Conservation (phyloP, 2,888 invertebrate species). For the Drosophila koepferae region DNA sequence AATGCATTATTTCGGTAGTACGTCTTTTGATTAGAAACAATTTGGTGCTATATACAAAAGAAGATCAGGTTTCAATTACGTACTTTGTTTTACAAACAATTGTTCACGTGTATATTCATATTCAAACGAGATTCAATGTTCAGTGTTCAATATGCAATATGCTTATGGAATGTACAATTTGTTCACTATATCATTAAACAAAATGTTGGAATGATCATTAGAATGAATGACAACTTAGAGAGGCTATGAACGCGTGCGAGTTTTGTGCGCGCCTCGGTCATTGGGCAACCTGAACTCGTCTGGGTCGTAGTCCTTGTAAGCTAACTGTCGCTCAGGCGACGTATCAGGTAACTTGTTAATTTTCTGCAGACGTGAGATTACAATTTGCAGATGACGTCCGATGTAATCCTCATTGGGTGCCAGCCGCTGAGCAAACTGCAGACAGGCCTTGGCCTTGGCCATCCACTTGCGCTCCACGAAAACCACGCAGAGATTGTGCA, state of each 20-base stretch:
- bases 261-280: conserved; percentile 41
- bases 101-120: conserved; percentile 6
- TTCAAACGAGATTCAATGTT: conserved; percentile 13
- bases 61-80: conserved; percentile 51
- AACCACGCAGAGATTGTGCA: conserved; percentile 98
- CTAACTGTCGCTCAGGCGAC: conserved; percentile 81
- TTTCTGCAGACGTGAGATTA: conserved; percentile 85
- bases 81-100: conserved; percentile 36
- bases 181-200: neutral
- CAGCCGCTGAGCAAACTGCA: conserved; percentile 91
- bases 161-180: conserved; percentile 20
- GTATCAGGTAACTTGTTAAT: conserved; percentile 82
- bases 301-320: conserved; percentile 84
- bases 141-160: neutral
- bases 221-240: neutral
- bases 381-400: conserved; percentile 94
- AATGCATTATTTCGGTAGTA: conserved; percentile 49
- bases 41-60: conserved; percentile 61
- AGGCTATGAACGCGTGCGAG: conserved; percentile 61
- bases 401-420: conserved; percentile 97
- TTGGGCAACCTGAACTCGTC: conserved; percentile 77
- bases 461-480: conserved; percentile 96
- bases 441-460: conserved; percentile 93
- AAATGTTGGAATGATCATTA: neutral
- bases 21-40: conserved; percentile 36